Conservation (phyloP, 2,888 invertebrate species). For the Spialia ferax region DNA sequence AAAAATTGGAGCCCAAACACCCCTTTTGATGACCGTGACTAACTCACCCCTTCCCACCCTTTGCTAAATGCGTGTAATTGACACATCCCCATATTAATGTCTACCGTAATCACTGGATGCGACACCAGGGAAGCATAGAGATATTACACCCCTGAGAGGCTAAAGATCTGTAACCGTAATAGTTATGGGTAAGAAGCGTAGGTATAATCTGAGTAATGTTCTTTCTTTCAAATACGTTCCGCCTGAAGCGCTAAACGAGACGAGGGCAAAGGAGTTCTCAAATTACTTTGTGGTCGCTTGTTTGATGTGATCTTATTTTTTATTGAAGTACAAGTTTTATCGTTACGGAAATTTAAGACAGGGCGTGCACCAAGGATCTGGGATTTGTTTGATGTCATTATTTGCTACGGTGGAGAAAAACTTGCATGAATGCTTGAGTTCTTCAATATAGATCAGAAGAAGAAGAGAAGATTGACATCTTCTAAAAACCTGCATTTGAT, state of each 20-base stretch:
- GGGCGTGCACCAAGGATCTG: no score
- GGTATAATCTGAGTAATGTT: slow-evolving; percentile 65
- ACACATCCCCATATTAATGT: slow-evolving; percentile 53
- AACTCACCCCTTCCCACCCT: slow-evolving; percentile 32
- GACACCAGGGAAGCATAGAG: slow-evolving; percentile 21
- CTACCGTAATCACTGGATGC: slow-evolving; percentile 29
- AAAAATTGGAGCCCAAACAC: slow-evolving; percentile 36
- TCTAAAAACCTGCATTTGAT: no score
- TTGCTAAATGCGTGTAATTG: slow-evolving; percentile 34
- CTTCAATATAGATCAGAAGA: no score
- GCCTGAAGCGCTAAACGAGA: slow-evolving; percentile 56
- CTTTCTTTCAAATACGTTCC: slow-evolving; percentile 61
- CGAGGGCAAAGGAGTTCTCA: slow-evolving; percentile 51
- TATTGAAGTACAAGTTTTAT: no score
- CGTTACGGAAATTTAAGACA: no score
- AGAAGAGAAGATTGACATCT: no score
- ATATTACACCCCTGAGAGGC: slow-evolving; percentile 25
- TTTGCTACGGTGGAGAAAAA: no score
- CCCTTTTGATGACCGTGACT: slow-evolving; percentile 42
- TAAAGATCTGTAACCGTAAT: slow-evolving; percentile 41
- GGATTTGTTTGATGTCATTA: no score
- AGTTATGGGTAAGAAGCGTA: slow-evolving; percentile 41
- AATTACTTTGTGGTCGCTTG: slow-evolving; percentile 54
- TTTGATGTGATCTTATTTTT: slow-evolving; percentile 35
- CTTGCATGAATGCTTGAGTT: no score